phyloP scores from a whole-genome alignment of 2,113 vertebrate species.

The Periophthalmus modestus region DNA sequence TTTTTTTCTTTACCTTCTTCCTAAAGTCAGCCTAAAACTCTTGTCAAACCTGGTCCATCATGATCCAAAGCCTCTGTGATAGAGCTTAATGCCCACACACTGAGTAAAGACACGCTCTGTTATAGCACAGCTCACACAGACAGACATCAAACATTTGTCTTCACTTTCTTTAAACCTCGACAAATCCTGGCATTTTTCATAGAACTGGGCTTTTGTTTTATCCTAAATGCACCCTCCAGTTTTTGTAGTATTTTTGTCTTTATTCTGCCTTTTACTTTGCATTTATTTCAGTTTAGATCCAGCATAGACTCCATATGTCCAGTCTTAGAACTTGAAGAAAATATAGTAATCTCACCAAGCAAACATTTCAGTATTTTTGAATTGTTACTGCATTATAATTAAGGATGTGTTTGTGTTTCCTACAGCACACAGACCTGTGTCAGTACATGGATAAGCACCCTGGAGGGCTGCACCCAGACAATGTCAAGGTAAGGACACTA shows the following conservation, averaged over 20 bases:
- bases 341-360: not conserved
- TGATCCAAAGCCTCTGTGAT: not conserved
- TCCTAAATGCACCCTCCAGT: not conserved
- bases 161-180: not conserved
- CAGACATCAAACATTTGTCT: conserved; percentile 5
- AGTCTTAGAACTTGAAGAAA: too few relatives aligned
- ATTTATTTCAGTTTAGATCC: too few relatives aligned
- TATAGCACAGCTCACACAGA: not conserved
- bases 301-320: not conserved
- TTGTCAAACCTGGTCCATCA: not conserved
- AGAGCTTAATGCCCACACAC: not conserved
- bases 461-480: conserved; percentile 94
- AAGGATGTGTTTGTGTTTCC: conserved; percentile 46
- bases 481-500: conserved; percentile 87
- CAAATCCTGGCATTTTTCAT: not conserved
- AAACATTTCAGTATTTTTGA: not conserved
- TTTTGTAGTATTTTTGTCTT: not conserved
- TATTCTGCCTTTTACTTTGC: not conserved
- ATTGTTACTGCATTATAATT: not conserved
- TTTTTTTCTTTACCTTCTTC: not conserved
- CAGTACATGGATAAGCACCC: conserved; percentile 99
- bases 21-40: not conserved
- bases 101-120: not conserved
- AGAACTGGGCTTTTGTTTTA: not conserved
- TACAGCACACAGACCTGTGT: conserved; percentile 96